Conservation (phyloP, 1,140 invertebrate species). For the Caenorhabditis tropicalis region DNA sequence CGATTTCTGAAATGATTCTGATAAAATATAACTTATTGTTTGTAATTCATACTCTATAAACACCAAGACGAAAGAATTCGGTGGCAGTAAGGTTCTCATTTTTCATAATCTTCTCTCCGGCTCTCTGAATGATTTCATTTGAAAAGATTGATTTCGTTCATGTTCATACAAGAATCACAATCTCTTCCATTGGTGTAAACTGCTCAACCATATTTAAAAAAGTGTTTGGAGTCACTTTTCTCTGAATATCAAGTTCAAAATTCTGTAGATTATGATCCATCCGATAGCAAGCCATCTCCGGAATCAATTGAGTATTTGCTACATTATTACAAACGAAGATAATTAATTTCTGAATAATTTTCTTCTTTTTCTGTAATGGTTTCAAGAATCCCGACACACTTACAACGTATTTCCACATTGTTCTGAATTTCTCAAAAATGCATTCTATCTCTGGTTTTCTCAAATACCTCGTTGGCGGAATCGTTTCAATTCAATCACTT, state of each 20-base stretch:
- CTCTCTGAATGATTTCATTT: neutral
- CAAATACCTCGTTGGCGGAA: neutral
- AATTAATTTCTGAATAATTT: neutral
- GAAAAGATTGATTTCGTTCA: too few relatives aligned
- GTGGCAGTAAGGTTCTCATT: neutral
- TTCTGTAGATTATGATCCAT: neutral
- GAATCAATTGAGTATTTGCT: neutral
- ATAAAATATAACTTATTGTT: neutral
- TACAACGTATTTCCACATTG: neutral
- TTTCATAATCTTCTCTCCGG: neutral
- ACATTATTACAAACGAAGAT: neutral
- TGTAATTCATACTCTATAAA: neutral
- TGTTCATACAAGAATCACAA: neutral
- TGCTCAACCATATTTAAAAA: slow-evolving; percentile 7
- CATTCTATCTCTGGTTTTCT: slow-evolving; percentile 12
- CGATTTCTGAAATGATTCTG: neutral
- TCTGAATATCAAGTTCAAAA: neutral
- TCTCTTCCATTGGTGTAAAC: neutral
- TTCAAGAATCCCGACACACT: neutral
- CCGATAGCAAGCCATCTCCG: neutral
- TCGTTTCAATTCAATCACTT: neutral
- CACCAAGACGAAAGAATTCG: neutral
- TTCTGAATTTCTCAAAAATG: neutral
- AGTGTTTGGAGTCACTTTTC: neutral
- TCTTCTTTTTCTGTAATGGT: neutral